Base-by-base conservation (phyloP, 1,140 invertebrate genomes). In the Plutomurus gul region DNA sequence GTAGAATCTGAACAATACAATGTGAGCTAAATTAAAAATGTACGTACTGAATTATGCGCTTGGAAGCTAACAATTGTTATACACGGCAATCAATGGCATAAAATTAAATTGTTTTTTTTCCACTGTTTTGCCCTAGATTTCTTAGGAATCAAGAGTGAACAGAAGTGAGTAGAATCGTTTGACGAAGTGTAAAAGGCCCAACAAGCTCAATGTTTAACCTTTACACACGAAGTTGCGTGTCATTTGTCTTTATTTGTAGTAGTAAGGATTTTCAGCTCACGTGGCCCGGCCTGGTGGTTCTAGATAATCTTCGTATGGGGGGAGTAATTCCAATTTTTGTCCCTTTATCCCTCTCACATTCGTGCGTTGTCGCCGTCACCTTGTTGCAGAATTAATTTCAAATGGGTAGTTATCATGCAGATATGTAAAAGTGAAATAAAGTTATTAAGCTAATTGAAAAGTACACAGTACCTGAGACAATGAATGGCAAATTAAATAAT, bases 41-140 rank as follows among this genome's bases (percentile, higher is more conserved):
- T n/a, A n/a, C n/a, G n/a, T n/a, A n/a, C n/a, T n/a, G n/a, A n/a
- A n/a, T n/a, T n/a, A n/a, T n/a, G n/a, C n/a, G n/a, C n/a, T n/a
- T n/a, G n/a, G n/a, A 5, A 4, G 18, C 1, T 20, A 22, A 51
- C 6, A 25, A n/a, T 51, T 8, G 10, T 22, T 22, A 22, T 51
- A 22, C 18, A 51, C n/a, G 13, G 47, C 25, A 51, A 51, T 33
- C 27, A 65, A 65, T 33, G 56, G 27, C 56, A 65, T 36, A 30
- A 65, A 65, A 65, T 65, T 65, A 65, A 65, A 65, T 65, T 65
- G 30, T 65, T 16, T 36, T 27, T 33, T 33, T n/a, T n/a, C 33
- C 27, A n/a, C 5, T 30, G 27, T 27, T 43, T 43, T 43, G 56
- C 30, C 56, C 56, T 65, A 65, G 3, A 65, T 65, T 65, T 43